Percentiles rank a stretch among this genome's conserved stretches.
These are phyloP conservation scores for Lycocorax pyrrhopterus DNA, from an alignment of 2,113 vertebrate species.

Conservation along the genomic window DNA sequence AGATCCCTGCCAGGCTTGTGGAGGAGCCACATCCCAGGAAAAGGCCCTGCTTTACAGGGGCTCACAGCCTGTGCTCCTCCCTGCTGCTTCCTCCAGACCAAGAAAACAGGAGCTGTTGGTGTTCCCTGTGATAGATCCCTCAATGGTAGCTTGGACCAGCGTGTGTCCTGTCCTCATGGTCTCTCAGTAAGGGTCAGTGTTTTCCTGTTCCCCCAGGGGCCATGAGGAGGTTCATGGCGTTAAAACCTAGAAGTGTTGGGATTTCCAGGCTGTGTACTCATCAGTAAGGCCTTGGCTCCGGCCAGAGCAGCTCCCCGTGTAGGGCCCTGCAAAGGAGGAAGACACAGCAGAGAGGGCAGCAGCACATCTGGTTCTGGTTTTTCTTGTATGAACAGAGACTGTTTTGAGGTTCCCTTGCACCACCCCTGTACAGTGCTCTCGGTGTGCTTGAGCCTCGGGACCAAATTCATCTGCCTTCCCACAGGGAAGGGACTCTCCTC, in stretches of 20 bases:
- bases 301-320: background rate
- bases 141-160: rapidly evolving
- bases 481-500: background rate
- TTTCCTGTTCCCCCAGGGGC: background rate
- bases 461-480: background rate
- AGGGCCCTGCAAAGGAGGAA: background rate
- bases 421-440: rapidly evolving
- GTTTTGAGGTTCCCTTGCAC: background rate
- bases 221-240: background rate
- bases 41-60: background rate
- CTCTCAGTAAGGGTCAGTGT: background rate
- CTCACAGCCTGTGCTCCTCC: background rate
- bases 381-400: background rate
- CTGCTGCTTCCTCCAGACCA: background rate
- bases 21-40: background rate
- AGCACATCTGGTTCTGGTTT: background rate
- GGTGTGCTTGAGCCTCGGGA: background rate
- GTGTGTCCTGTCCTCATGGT: rapidly evolving
- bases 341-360: background rate
- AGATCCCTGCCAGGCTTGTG: background rate
- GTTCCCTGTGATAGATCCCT: background rate
- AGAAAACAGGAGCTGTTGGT: background rate
- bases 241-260: background rate
- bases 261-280: background rate
- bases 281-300: background rate